Conservation (phyloP, 1,140 invertebrate genomes). For the Sarcophaga bullata region DNA sequence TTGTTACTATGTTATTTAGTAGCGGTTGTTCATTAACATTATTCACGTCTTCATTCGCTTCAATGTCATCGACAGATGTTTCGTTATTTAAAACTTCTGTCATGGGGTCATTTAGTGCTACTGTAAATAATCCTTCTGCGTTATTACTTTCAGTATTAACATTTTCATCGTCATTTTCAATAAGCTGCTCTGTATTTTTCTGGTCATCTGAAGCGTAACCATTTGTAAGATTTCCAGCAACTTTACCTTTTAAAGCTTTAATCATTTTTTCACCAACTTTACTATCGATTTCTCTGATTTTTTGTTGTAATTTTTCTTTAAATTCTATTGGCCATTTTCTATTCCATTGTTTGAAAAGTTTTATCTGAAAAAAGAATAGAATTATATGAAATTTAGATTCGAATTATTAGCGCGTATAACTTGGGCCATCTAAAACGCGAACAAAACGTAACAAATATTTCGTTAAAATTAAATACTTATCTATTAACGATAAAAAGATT, state of each 20-base stretch:
- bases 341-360: slow-evolving; percentile 88
- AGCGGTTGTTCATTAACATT: slow-evolving; percentile 7
- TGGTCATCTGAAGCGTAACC: slow-evolving; percentile 4
- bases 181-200: not conserved
- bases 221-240: slow-evolving; percentile 37
- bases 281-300: slow-evolving; percentile 76
- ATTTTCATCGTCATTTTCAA: slow-evolving; percentile 24
- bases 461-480: too few species aligned
- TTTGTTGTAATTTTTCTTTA: slow-evolving; percentile 74
- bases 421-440: too few species aligned
- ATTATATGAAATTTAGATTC: not conserved
- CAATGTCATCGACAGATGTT: slow-evolving; percentile 58
- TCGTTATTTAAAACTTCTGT: slow-evolving; percentile 60
- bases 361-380: slow-evolving; percentile 71
- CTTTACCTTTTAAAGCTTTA: slow-evolving; percentile 53
- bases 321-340: slow-evolving; percentile 82
- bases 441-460: too few species aligned
- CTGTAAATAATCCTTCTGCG: slow-evolving; percentile 4
- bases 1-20: not conserved
- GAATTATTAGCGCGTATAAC: too few species aligned
- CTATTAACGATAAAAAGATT: too few species aligned
- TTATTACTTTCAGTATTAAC: not conserved
- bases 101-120: slow-evolving; percentile 35
- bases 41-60: slow-evolving; percentile 43
- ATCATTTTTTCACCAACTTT: slow-evolving; percentile 76